Base-by-base conservation (phyloP, 2,888 invertebrate species). In the Eilema sororculum region DNA sequence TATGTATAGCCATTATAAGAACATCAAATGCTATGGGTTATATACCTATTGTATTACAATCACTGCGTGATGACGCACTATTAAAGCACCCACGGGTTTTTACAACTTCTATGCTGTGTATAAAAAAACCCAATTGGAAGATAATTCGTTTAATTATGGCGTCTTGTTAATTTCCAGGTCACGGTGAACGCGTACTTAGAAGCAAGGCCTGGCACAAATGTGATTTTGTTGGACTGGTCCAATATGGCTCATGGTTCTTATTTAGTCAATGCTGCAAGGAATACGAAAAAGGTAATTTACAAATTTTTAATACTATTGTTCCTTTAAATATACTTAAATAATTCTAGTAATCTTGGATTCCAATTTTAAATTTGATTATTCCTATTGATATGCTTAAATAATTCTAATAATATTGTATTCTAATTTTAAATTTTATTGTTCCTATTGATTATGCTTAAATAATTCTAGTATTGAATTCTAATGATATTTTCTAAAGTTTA, bases 211-310 rank as follows among this genome's bases (percentile, higher is more conserved):
- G 89, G 87, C 30, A 93, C 92, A 28, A 96, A 96, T 75, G 83
- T 95, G 9, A 71, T 96, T 13, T 87, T 95, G 46, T 81, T 96
- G 60, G 95, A 96, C 85, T 96, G 95, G 95, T 94, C 95, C 1
- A 95, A 95, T 75, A 95, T 95, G 94, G 88, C 95, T 0, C 92
- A 93, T 65, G 95, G 95, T 0, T 93, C 93, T 0, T 96, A 95
- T 76, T 93, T 96, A 83, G 89, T 96, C 37, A 96, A 96, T 75
- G 96, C 97, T 22, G 96, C 96, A 2, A 92, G 95, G 72, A 96
- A 97, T 80, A 96, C 96, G 5, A 96, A 94, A 85, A 92, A 95
- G 86, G 96, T 96, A 83, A 93, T 28, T 33, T 63, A 30, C 10
- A 30, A 28, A 22, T 65, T 56, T 22, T 46, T 9, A 10, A 30